Base-by-base conservation (phyloP, 2,888 invertebrate genomes). In the Alloplasta piceator region DNA sequence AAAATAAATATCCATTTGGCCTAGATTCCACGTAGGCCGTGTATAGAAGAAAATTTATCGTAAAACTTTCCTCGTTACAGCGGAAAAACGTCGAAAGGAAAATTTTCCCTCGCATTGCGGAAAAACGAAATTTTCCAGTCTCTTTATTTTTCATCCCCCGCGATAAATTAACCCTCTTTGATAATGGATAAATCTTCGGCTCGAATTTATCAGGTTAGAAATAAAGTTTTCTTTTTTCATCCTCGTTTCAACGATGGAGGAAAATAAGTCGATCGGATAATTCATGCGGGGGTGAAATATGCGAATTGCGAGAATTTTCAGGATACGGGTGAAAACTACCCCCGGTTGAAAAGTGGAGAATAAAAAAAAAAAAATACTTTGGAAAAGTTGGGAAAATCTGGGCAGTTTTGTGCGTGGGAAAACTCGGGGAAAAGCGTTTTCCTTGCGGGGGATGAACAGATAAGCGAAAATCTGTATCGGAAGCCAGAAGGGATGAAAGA, bases 1-100 rank as follows among this genome's bases (percentile, higher is more conserved):
- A 67, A 77, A 72, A 71, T 60, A 67, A 80, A 72, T 67, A 67
- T n/a, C 39, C 41, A 77, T 72, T 26, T 77, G 72, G 72, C 80
- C 80, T 70, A 70, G 68, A 76, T 78, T 73, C 26, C 38, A 4
- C 41, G 14, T 7, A 50, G 41, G 68, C 26, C 26, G 26, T 26
- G 26, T 26, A 26, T 26, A 26, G 26, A 26, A 26, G 38, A 64
- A 43, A 60, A 75, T 79, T 79, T 66, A 74, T 74, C 73, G 58
- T 12, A 16, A 64, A 79, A 75, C 64, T 74, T 79, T 36, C 36
- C 10, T 74, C 56, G 16, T 55, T 43, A 10, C 43, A 4, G 43
- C 10, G 10, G 4, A 10, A 43, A 43, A 43, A 4, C 43, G 10
- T 43, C 4, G 43, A 43, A 43, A 43, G 10, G 10, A 43, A 26